Base-by-base conservation (phyloP, 2,113 vertebrate genomes). In the Melanocharis versteri region DNA sequence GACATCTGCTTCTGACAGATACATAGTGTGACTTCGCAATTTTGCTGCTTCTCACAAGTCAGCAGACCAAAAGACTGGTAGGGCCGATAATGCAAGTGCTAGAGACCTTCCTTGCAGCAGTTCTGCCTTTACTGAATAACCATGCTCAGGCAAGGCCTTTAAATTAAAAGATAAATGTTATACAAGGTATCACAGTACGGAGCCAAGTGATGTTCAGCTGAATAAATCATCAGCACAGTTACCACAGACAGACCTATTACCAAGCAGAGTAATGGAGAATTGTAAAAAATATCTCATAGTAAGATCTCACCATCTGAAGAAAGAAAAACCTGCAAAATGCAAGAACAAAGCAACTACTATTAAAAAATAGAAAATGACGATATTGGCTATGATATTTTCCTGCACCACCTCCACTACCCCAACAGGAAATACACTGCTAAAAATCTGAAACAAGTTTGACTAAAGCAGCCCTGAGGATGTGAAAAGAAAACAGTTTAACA, bases 331-430 rank as follows among this genome's bases (percentile, higher is more conserved):
- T 40, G 1, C 23, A 81, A 82, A 57, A 28, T 42, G 8, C 4
- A 87, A 75, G 42, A 82, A 50, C 30, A 75, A 94, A 66, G 17
- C 9, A 87, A 87, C 30, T 15, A 35, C 31, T 54, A 31, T 19
- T 64, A 20, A 90, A 48, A 51, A 57, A 58, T 53, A 69, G 4
- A 54, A 40, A 79, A 35, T 9, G 1, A 30, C 2, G 2, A 45
- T 30, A 73, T 33, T 37, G 83, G 56, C 15, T 30, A 40, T 12
- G 37, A 65, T 45, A 61, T 7, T 75, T 39, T 7, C 5, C 15
- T 0, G 5, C 20, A 9, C n/a, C 5, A n/a, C 47, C 7, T n/a
- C 7, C 0, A 0, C 2, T 24, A 57, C 26, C 7, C 20, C 30
- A 79, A 35, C 3, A 86, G 3, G 10, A 14, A 73, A 70, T 6